These are phyloP conservation scores for Stenotaenia linearis DNA, from an alignment of 2,888 invertebrate genomes.

Conservation along the genomic window DNA sequence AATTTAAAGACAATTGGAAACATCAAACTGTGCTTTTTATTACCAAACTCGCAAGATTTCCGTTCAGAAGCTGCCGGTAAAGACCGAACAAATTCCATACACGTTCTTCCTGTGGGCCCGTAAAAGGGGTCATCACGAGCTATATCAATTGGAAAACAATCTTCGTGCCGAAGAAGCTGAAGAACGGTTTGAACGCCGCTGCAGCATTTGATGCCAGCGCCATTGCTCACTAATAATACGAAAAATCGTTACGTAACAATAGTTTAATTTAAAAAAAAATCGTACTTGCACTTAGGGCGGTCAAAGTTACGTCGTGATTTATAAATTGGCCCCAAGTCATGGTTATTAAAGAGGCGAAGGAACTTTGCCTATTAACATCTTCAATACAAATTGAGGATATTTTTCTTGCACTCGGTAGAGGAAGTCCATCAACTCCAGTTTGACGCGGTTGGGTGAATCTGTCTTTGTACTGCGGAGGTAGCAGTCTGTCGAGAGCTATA, in stretches of 20 bases:
- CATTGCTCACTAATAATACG: conserved; percentile 33
- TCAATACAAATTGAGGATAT: not conserved
- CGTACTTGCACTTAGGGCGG: conserved; percentile 27
- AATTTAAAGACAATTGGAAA: too few species aligned
- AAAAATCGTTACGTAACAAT: too few species aligned
- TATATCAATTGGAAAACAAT: conserved; percentile 62
- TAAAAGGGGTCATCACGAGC: conserved; percentile 57
- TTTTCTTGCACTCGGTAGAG: conserved; percentile 6
- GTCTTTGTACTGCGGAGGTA: conserved; percentile 7
- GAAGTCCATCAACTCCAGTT: conserved; percentile 24
- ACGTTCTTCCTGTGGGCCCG: conserved; percentile 51
- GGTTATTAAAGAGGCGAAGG: conserved; percentile 22
- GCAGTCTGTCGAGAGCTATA: conserved; percentile 14
- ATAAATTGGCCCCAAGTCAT: conserved; percentile 33
- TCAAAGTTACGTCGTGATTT: conserved; percentile 32
- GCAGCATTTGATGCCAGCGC: conserved; percentile 36
- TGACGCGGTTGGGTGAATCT: conserved; percentile 7
- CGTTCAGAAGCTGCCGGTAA: conserved; percentile 42
- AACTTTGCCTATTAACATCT: conserved; percentile 27
- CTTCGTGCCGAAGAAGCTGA: conserved; percentile 51
- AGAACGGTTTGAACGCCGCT: conserved; percentile 27
- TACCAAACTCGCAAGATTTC: conserved; percentile 31
- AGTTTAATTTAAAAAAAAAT: too few species aligned
- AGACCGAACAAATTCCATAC: conserved; percentile 48
- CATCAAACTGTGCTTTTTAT: too few species aligned